A percentile compares a stretch with the other conserved stretches of the same genome.
These are phyloP conservation scores for Megaceryle alcyon DNA, from an alignment of 2,797 vertebrate genomes.

Conservation along the genomic window DNA sequence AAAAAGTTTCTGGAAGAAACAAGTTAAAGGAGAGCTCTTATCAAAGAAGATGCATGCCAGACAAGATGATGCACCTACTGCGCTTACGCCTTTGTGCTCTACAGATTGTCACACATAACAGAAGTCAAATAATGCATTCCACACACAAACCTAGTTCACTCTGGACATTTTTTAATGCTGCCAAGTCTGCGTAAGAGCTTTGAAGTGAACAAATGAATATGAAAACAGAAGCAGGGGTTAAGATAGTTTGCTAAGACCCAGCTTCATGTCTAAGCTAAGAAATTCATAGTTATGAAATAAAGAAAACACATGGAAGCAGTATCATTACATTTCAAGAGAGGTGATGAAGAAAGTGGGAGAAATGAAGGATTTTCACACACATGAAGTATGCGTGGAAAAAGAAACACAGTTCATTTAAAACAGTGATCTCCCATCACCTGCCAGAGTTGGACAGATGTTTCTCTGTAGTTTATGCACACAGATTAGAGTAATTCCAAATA, in stretches of 20 bases:
- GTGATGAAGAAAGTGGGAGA: background rate
- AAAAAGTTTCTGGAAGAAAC: background rate
- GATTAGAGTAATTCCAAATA: background rate
- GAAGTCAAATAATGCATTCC: background rate
- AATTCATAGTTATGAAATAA: background rate
- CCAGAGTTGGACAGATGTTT: background rate
- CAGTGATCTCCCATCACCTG: background rate
- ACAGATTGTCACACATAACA: background rate
- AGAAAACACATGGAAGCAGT: background rate
- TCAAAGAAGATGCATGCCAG: background rate
- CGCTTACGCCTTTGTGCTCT: background rate
- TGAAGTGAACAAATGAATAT: background rate
- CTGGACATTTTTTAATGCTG: background rate
- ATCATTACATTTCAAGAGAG: background rate
- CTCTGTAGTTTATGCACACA: background rate
- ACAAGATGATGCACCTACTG: background rate
- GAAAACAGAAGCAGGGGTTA: background rate
- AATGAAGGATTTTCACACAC: background rate
- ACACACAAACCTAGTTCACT: background rate
- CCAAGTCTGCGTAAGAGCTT: background rate
- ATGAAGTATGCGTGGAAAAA: background rate
- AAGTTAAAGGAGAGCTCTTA: background rate
- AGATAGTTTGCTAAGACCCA: background rate
- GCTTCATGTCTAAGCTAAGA: background rate
- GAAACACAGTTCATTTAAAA: background rate